Evolutionary conservation across 2,888 invertebrate species (phyloP).

Genomic region (Mesochorus sp.): DNA sequence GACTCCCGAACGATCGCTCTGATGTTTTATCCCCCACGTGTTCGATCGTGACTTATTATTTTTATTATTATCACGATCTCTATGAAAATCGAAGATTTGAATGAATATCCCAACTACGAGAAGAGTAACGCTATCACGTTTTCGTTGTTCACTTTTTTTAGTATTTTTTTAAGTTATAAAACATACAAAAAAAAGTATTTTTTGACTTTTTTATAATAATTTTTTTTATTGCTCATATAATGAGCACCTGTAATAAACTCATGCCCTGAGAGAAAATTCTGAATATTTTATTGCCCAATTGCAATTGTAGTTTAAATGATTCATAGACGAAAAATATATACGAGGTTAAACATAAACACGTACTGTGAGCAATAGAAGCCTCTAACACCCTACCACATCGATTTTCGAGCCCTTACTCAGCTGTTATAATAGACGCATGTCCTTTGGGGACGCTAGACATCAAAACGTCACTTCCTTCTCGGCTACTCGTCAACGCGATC

Average conservation of each 20-base stretch:
- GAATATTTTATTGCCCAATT: no score
- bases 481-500: background rate
- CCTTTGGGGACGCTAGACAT: background rate
- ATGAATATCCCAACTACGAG: background rate
- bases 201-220: background rate
- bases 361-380: background rate
- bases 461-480: background rate
- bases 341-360: no score
- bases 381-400: background rate
- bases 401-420: background rate
- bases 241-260: no score
- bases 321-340: background rate
- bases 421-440: background rate
- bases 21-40: constrained; percentile 22
- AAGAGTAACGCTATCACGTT: background rate
- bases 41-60: constrained; percentile 2
- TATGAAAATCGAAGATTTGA: background rate
- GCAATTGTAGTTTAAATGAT: no score
- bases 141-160: background rate
- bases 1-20: constrained; percentile 9
- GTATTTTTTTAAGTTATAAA: background rate
- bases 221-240: background rate
- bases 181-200: no score
- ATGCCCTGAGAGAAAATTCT: no score
- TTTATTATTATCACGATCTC: constrained; percentile 1